Conservation (phyloP, 2,797 vertebrate species). For the Thalassophryne amazonica region DNA sequence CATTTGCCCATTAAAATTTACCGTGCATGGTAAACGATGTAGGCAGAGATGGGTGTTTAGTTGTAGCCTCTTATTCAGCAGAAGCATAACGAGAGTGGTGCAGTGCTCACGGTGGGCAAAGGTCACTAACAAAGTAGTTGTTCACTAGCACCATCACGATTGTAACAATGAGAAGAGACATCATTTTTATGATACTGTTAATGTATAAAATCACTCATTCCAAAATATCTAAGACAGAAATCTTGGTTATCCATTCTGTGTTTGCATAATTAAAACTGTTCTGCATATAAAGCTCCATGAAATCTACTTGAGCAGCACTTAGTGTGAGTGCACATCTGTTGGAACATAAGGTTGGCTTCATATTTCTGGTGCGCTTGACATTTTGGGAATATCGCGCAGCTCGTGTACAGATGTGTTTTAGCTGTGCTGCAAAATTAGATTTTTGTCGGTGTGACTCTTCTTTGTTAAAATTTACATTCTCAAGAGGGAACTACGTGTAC, state of each 20-base stretch:
- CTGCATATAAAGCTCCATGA: constrained; percentile 35
- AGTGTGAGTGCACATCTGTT: constrained; percentile 36
- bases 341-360: constrained; percentile 41
- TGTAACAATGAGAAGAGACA: too few relatives aligned
- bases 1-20: background rate
- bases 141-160: background rate
- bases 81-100: background rate
- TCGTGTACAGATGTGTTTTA: constrained; percentile 41
- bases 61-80: background rate
- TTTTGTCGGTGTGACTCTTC: constrained; percentile 21
- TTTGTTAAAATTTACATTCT: constrained; percentile 10
- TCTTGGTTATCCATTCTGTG: constrained; percentile 2
- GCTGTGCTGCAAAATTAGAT: constrained; percentile 26
- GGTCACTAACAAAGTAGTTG: background rate
- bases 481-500: background rate
- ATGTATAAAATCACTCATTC: background rate
- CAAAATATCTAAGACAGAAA: background rate
- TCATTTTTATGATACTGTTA: background rate
- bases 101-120: background rate
- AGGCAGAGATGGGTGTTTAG: background rate
- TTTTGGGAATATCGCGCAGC: constrained; percentile 33
- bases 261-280: constrained; percentile 37
- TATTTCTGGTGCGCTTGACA: constrained; percentile 27
- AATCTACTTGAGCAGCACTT: constrained; percentile 34
- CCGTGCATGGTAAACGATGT: background rate